These are phyloP conservation scores for Diphyllodes magnificus DNA, from an alignment of 2,113 vertebrate species.

Conservation along the genomic window DNA sequence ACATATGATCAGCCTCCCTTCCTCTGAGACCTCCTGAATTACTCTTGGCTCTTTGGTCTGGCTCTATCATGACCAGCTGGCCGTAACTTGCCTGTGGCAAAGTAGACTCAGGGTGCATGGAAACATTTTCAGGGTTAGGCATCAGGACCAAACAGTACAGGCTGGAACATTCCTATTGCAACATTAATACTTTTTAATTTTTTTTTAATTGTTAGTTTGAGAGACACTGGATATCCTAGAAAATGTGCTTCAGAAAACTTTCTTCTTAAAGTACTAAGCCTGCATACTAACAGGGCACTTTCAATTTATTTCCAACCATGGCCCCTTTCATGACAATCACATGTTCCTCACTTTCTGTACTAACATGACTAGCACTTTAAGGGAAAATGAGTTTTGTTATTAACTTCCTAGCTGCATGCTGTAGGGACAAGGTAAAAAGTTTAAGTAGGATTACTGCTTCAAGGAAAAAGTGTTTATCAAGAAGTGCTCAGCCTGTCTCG, in stretches of 20 bases:
- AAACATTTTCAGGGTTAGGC: not conserved
- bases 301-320: not conserved
- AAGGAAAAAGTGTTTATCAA: conserved; percentile 58
- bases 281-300: not conserved
- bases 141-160: not conserved
- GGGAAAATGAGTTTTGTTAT: conserved; percentile 14
- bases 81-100: not conserved
- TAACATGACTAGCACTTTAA: not conserved
- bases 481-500: conserved; percentile 45
- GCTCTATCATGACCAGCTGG: not conserved
- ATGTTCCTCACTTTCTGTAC: not conserved
- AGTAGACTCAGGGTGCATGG: not conserved
- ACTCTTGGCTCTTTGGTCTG: not conserved
- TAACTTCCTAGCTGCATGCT: conserved; percentile 13
- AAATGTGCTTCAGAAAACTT: not conserved
- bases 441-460: conserved; percentile 57
- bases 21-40: not conserved
- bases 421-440: conserved; percentile 52
- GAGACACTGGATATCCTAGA: not conserved
- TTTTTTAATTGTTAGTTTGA: not conserved
- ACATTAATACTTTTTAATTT: not conserved
- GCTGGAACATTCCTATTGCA: not conserved
- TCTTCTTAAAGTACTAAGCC: not conserved
- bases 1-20: not conserved
- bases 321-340: not conserved